Evolutionary conservation across 2,113 vertebrate genomes (phyloP).

Genomic region (Suricata suricatta): DNA sequence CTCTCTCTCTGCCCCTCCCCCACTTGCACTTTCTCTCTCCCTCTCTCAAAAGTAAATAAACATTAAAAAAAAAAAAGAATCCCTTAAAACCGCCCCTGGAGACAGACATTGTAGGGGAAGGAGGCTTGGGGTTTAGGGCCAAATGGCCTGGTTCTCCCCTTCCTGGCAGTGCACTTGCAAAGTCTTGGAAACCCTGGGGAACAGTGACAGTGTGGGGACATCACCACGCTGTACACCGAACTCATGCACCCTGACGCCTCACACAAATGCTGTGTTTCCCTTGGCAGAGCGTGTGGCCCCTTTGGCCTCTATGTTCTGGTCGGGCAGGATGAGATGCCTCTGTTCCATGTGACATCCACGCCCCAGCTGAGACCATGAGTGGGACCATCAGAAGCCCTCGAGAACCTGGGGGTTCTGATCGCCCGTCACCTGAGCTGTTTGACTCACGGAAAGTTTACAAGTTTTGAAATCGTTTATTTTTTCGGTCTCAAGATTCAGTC

Average conservation of each 20-base stretch:
- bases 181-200: no score
- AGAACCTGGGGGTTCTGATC: not conserved
- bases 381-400: not conserved
- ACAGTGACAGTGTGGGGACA: rapidly evolving
- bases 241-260: rapidly evolving
- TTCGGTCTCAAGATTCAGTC: not conserved
- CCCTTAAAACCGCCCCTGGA: not conserved
- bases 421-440: not conserved
- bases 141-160: not conserved
- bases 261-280: rapidly evolving
- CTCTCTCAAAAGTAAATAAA: no score
- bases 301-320: not conserved
- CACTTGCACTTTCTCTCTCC: no score
- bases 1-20: no score
- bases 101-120: not conserved
- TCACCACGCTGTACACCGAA: rapidly evolving
- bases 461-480: not conserved
- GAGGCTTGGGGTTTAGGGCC: not conserved
- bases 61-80: not conserved
- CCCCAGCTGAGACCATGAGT: not conserved
- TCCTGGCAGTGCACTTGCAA: rapidly evolving
- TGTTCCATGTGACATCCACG: not conserved
- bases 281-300: rapidly evolving
- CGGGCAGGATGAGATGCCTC: rapidly evolving
- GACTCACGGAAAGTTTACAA: no score